phyloP scores from a whole-genome alignment of 2,888 invertebrate genomes.

The Diarsia rubi region DNA sequence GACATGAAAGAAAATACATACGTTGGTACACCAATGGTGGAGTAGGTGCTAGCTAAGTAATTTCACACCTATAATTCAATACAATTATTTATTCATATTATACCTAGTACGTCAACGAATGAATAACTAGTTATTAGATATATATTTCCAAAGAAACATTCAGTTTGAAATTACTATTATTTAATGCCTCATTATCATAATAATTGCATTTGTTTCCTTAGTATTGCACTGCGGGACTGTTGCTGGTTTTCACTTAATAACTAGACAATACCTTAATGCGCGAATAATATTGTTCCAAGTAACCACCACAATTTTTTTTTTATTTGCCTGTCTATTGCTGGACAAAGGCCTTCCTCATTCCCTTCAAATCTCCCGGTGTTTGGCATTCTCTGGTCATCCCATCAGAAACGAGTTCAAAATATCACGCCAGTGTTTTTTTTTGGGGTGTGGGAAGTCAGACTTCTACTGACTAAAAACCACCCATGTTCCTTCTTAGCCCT shows the following conservation, averaged over 20 bases:
- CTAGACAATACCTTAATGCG: background rate
- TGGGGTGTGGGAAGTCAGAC: too few species aligned
- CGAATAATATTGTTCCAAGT: background rate
- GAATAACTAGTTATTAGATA: conserved; percentile 63
- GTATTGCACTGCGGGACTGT: conserved; percentile 55
- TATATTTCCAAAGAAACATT: conserved; percentile 69
- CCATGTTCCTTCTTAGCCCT: too few species aligned
- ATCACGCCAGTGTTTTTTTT: too few species aligned
- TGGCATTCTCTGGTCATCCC: too few species aligned
- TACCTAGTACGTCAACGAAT: conserved; percentile 54
- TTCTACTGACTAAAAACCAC: too few species aligned
- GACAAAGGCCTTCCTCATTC: too few species aligned
- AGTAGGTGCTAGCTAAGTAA: conserved; percentile 18
- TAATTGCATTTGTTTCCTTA: conserved; percentile 68
- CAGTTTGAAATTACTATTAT: conserved; percentile 71
- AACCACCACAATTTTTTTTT: too few species aligned
- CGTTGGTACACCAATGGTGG: background rate
- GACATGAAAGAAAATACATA: conserved; percentile 3
- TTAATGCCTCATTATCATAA: conserved; percentile 70
- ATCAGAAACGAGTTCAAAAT: too few species aligned
- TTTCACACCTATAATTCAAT: conserved; percentile 57
- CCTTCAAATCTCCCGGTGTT: too few species aligned
- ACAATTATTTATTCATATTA: conserved; percentile 61
- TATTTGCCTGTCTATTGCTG: too few species aligned
- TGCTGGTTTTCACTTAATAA: background rate